These are phyloP conservation scores for Steinernema khuongi DNA, from an alignment of 1,140 invertebrate genomes.

Conservation along the genomic window DNA sequence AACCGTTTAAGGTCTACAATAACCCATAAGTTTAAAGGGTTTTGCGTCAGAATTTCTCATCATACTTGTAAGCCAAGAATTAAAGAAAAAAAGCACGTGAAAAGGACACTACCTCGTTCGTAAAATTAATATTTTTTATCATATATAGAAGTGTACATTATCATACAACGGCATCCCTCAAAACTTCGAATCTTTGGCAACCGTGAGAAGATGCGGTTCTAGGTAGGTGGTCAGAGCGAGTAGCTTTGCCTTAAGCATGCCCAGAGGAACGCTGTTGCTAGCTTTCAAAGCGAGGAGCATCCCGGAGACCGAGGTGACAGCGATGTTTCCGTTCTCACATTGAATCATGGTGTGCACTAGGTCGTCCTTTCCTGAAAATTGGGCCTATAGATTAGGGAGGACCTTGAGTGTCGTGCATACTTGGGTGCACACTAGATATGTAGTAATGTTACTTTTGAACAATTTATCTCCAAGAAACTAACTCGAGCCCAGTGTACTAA, in stretches of 20 bases:
- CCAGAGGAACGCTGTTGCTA: slow-evolving; percentile 20
- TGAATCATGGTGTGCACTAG: slow-evolving; percentile 19
- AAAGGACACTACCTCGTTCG: too few species aligned
- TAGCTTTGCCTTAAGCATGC: slow-evolving; percentile 23
- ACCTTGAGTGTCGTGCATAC: background rate
- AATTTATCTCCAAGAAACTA: too few species aligned
- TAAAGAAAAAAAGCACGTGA: too few species aligned
- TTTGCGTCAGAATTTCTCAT: too few species aligned
- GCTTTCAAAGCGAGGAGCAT: slow-evolving; percentile 24
- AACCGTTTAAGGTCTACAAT: too few species aligned
- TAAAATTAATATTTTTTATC: too few species aligned
- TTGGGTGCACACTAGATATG: too few species aligned
- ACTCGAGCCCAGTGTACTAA: too few species aligned
- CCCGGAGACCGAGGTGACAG: slow-evolving; percentile 14
- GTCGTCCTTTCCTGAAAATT: slow-evolving; percentile 17
- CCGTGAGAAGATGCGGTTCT: slow-evolving; percentile 15
- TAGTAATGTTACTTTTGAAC: too few species aligned
- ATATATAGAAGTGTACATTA: background rate
- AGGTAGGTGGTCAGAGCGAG: slow-evolving; percentile 20
- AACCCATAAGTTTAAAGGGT: too few species aligned
- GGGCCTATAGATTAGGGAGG: background rate
- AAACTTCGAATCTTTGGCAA: slow-evolving; percentile 14
- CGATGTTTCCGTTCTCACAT: slow-evolving; percentile 21
- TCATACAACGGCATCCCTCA: background rate
- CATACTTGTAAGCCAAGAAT: too few species aligned